phyloP scores from a whole-genome alignment of 1,140 invertebrate species.

The Magallana angulata region DNA sequence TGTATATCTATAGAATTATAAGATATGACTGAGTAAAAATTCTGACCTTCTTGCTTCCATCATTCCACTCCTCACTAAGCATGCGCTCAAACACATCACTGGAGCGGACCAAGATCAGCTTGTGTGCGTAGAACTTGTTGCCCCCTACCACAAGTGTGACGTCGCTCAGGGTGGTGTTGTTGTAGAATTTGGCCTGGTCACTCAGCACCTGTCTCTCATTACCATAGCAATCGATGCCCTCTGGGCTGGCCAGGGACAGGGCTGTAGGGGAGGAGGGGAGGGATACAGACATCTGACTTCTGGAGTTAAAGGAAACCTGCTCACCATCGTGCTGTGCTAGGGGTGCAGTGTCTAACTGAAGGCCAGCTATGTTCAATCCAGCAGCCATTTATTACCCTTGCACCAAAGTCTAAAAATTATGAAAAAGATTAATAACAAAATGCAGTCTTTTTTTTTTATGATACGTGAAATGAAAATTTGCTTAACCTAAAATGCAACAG shows the following conservation, averaged over 20 bases:
- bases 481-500: too few relatives aligned
- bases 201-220: conserved; percentile 78
- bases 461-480: too few relatives aligned
- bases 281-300: conserved; percentile 25
- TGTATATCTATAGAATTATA: background rate
- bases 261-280: conserved; percentile 62
- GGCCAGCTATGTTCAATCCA: conserved; percentile 57
- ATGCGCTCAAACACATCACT: conserved; percentile 81
- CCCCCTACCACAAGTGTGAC: conserved; percentile 77
- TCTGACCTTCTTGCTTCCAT: conserved; percentile 72
- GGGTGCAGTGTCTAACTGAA: conserved; percentile 53
- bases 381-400: conserved; percentile 55
- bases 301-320: conserved; percentile 42
- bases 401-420: background rate
- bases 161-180: conserved; percentile 79
- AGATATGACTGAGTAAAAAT: background rate
- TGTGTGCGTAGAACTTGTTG: conserved; percentile 78
- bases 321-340: conserved; percentile 42
- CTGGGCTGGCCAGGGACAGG: conserved; percentile 67
- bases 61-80: conserved; percentile 79
- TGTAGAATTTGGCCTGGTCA: conserved; percentile 79
- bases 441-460: too few relatives aligned
- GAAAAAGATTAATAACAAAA: too few relatives aligned
- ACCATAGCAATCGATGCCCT: conserved; percentile 80
- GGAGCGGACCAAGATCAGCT: conserved; percentile 77